Evolutionary conservation across 2,888 invertebrate species (phyloP), one percentile per base, ranked within the genome.

Genomic region (Ochlodes sylvanus): DNA sequence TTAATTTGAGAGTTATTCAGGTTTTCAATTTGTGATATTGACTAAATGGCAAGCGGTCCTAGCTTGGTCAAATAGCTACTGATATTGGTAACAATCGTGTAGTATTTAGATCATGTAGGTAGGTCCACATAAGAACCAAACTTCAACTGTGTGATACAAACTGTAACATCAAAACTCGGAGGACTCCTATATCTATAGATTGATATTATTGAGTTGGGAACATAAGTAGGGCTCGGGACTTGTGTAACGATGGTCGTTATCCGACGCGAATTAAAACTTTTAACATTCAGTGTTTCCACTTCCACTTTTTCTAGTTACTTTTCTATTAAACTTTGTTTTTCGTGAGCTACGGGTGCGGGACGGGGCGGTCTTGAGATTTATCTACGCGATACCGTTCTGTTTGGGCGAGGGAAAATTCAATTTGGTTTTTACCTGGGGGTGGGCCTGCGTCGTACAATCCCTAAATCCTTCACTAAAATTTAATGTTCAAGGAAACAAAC

Each of bases 341-440:
- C 82, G 85, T 84, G 27, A 86, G 87, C 84, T 71, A 69, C 85
- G 82, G 84, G 83, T 84, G 86, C 86, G 84, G 86, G 86, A 86
- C 84, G 85, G 86, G 87, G 83, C 84, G 82, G 84, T 80, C 79
- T 86, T 80, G 87, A 90, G 91, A 91, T 91, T 91, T 90, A 90
- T 91, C 87, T 88, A 85, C 85, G 86, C 86, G 90, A 92, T 89
- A 91, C 85, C 88, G 86, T 86, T 88, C 85, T 87, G 84, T 89
- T 89, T 86, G 86, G 86, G 79, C 80, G 86, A 86, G 86, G 83
- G 89, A 86, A 87, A 89, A 90, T 91, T 91, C 90, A 90, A 92
- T 92, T 92, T 90, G 84, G 88, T 90, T 90, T 91, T 89, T 89
- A 90, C 90, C 89, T 89, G 88, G 86, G 88, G 91, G 88, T 85